phyloP scores from a whole-genome alignment of 2,113 vertebrate genomes.

The Lycaon pictus region DNA sequence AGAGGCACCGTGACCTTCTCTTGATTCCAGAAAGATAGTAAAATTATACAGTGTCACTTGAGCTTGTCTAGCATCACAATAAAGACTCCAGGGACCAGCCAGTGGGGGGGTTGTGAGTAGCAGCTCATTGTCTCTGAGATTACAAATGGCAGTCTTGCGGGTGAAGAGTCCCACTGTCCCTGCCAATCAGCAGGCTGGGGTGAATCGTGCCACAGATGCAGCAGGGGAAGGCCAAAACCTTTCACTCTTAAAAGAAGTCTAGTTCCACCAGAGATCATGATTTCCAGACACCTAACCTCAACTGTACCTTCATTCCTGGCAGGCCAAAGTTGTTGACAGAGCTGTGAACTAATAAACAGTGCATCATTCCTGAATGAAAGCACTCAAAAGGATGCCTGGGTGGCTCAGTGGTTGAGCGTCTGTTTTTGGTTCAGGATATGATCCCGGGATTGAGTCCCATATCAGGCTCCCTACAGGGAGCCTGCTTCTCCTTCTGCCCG shows the following conservation, averaged over 20 bases:
- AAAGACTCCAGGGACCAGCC: not conserved
- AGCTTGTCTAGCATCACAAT: not conserved
- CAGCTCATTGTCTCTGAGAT: not conserved
- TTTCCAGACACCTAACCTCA: not conserved
- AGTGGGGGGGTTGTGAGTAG: not conserved
- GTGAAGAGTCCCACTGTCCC: not conserved
- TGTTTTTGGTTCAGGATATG: fast-evolving
- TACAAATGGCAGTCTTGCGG: not conserved
- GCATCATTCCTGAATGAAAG: not conserved
- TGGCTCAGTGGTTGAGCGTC: no score
- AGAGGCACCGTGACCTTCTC: not conserved
- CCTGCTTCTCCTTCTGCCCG: no score
- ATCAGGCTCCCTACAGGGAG: no score
- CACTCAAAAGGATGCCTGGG: not conserved
- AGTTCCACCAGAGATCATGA: not conserved
- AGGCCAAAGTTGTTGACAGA: not conserved
- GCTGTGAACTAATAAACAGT: not conserved
- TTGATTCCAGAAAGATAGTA: not conserved
- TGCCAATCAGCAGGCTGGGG: not conserved
- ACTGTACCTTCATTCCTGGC: not conserved
- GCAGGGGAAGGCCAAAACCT: not conserved
- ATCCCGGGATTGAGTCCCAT: no score
- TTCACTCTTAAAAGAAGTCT: not conserved
- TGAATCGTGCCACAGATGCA: not conserved
- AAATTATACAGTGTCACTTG: not conserved